Conservation (phyloP, 2,888 invertebrate genomes). For the Eilema caniola region DNA sequence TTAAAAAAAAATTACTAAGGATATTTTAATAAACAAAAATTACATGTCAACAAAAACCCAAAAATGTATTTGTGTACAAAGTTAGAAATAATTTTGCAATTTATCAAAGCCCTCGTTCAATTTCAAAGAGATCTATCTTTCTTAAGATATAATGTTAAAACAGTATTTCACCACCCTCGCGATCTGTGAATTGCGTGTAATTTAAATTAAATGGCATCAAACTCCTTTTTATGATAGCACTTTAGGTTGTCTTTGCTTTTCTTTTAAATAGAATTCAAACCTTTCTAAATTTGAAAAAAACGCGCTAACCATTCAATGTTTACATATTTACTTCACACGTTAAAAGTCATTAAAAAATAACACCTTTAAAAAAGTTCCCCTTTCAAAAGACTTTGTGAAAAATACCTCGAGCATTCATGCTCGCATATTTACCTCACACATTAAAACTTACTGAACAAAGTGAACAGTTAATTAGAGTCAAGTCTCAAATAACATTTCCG, state of each 20-base stretch:
- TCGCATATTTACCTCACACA: slow-evolving; percentile 21
- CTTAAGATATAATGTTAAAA: slow-evolving; percentile 19
- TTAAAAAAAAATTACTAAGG: too few relatives aligned
- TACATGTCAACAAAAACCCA: too few relatives aligned
- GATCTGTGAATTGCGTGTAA: slow-evolving; percentile 34
- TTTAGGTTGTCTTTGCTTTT: slow-evolving; percentile 16
- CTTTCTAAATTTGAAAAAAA: slow-evolving; percentile 20
- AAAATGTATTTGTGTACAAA: slow-evolving; percentile 7
- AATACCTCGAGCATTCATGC: background rate
- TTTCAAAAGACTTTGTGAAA: background rate
- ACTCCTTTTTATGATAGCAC: slow-evolving; percentile 28
- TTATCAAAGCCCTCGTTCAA: slow-evolving; percentile 10
- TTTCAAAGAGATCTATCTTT: slow-evolving; percentile 16
- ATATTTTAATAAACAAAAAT: too few relatives aligned
- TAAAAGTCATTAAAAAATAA: background rate
- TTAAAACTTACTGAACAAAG: slow-evolving; percentile 32
- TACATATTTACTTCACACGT: slow-evolving; percentile 20
- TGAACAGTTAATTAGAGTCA: slow-evolving; percentile 38
- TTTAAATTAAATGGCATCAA: slow-evolving; percentile 36
- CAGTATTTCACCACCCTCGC: slow-evolving; percentile 17
- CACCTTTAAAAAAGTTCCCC: too few relatives aligned
- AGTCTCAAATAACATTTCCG: slow-evolving; percentile 32
- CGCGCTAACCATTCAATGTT: slow-evolving; percentile 18
- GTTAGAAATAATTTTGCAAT: slow-evolving; percentile 15
- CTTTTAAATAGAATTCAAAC: slow-evolving; percentile 17